These are phyloP conservation scores for Hippocampus comes DNA, from an alignment of 2,113 vertebrate species.

Conservation along the genomic window DNA sequence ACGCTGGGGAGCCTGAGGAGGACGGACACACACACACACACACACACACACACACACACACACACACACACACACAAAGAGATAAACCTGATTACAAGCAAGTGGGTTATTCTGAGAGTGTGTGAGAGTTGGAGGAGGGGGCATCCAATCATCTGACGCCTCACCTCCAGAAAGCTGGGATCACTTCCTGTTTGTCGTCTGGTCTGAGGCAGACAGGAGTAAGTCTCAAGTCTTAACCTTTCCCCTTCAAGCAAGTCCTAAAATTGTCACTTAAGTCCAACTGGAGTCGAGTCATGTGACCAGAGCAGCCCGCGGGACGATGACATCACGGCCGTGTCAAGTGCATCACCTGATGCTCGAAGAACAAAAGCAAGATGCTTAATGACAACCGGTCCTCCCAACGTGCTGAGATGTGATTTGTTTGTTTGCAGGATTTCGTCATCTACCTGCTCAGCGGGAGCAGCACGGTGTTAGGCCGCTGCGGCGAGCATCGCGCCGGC, in stretches of 20 bases:
- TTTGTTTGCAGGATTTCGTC: constrained; percentile 69
- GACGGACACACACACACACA: background rate
- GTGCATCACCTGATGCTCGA: background rate
- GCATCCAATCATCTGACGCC: background rate
- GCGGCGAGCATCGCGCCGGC: constrained; percentile 53
- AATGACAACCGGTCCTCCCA: too few species aligned
- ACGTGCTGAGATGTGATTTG: too few species aligned
- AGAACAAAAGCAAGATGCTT: too few species aligned
- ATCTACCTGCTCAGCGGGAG: constrained; percentile 74
- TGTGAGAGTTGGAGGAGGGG: background rate
- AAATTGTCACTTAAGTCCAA: background rate
- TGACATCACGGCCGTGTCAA: constrained; percentile 9
- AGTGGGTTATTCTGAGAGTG: background rate
- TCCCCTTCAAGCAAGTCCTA: background rate
- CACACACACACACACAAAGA: background rate
- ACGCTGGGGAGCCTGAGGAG: too few species aligned
- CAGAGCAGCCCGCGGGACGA: background rate
- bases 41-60: background rate
- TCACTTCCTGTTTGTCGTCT: background rate
- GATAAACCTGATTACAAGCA: background rate
- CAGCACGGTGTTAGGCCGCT: constrained; percentile 71
- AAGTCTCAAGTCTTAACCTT: background rate
- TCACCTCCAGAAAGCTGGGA: background rate
- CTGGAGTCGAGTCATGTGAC: background rate
- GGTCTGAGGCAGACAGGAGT: too few species aligned